These are phyloP conservation scores for Fistularia tabacaria DNA, from an alignment of 2,797 vertebrate genomes.

Conservation along the genomic window DNA sequence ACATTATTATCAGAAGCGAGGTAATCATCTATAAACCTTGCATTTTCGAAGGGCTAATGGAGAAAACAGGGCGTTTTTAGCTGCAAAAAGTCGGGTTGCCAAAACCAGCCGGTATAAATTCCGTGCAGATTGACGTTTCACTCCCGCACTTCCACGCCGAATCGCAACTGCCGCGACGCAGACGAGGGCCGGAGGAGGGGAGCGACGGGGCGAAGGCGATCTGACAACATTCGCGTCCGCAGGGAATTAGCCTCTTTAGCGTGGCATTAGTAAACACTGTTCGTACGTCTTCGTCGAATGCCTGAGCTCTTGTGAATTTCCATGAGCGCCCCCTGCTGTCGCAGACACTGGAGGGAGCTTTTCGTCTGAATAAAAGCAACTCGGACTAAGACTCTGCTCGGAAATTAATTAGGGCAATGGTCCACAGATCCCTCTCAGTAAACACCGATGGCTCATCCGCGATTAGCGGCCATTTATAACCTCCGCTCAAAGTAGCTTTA, in stretches of 20 bases:
- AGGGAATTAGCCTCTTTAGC: conserved; percentile 63
- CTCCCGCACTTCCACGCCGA: too few relatives aligned
- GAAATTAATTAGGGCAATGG: conserved; percentile 76
- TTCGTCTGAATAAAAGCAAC: conserved; percentile 46
- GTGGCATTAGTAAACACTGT: conserved; percentile 57
- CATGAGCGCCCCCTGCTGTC: conserved; percentile 57
- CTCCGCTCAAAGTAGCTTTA: conserved; percentile 67
- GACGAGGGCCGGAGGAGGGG: too few relatives aligned
- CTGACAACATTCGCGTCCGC: too few relatives aligned
- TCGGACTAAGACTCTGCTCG: conserved; percentile 45
- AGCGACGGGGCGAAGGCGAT: too few relatives aligned
- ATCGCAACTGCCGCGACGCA: too few relatives aligned
- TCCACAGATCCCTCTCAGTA: conserved; percentile 68
- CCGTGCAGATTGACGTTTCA: too few relatives aligned
- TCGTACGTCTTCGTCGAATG: conserved; percentile 61
- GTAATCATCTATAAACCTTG: too few relatives aligned
- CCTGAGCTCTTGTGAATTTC: conserved; percentile 64
- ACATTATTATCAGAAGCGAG: too few relatives aligned
- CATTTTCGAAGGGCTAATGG: too few relatives aligned
- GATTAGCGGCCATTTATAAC: conserved; percentile 77
- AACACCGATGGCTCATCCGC: conserved; percentile 71
- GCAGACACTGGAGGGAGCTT: conserved; percentile 38
- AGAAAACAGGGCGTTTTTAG: too few relatives aligned
- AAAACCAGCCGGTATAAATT: too few relatives aligned
- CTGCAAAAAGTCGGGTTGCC: too few relatives aligned